A percentile compares a stretch with the other conserved stretches of the same genome.
phyloP scores from a whole-genome alignment of 1,140 invertebrate species.

The Drosophila elegans region DNA sequence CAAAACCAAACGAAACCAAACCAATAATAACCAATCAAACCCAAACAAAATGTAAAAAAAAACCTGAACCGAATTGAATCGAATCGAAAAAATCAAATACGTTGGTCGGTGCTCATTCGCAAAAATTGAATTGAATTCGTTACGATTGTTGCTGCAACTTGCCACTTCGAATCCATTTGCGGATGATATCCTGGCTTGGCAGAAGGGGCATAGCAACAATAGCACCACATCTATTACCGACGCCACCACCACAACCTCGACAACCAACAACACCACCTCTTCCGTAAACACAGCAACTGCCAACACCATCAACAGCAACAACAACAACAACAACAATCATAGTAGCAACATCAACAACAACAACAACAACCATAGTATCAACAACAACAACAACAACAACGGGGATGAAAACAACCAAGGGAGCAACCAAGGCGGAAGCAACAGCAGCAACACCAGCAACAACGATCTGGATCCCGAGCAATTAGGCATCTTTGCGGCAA shows the following conservation, averaged over 20 bases:
- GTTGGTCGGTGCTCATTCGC: slow-evolving; percentile 3
- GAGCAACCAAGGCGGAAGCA: not conserved
- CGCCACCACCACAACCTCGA: slow-evolving; percentile 1
- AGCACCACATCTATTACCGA: slow-evolving; percentile 7
- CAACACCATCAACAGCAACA: slow-evolving; percentile 10
- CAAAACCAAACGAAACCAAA: slow-evolving; percentile 17
- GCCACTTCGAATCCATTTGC: slow-evolving; percentile 34
- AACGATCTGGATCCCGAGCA: slow-evolving; percentile 57
- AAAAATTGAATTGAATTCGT: not conserved
- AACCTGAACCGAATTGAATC: slow-evolving; percentile 16
- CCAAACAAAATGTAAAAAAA: slow-evolving; percentile 16
- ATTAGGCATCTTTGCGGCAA: slow-evolving; percentile 37
- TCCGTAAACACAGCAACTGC: slow-evolving; percentile 12
- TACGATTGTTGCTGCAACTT: not conserved
- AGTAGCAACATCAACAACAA: slow-evolving; percentile 1
- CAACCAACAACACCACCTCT: slow-evolving; percentile 2
- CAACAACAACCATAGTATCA: not conserved
- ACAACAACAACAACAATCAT: slow-evolving; percentile 5
- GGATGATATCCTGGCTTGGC: slow-evolving; percentile 22
- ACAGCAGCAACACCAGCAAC: slow-evolving; percentile 38
- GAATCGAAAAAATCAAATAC: slow-evolving; percentile 10
- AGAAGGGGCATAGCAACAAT: slow-evolving; percentile 58
- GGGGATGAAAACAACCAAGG: slow-evolving; percentile 10
- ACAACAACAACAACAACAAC: slow-evolving; percentile 1
- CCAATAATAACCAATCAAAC: slow-evolving; percentile 15